Base-by-base conservation (phyloP, 1,140 invertebrate genomes). In the Glossosoma conforme region DNA sequence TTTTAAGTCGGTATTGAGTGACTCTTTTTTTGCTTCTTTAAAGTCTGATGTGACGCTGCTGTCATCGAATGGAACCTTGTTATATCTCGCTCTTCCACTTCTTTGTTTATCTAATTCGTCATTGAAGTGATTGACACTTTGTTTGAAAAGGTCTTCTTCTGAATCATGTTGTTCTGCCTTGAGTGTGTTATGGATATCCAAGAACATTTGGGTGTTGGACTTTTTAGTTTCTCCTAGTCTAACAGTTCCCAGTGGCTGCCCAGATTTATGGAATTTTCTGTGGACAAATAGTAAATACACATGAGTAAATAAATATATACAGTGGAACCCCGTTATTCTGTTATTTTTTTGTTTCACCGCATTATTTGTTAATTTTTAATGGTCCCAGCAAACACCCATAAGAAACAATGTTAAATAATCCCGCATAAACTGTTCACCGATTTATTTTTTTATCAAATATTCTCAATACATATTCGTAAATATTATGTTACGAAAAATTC, bases 261-360 rank as follows among this genome's bases (percentile, higher is more conserved):
- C 72, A 30, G 74, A 67, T 33, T 76, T 74, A 51, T 85, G 81
- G 45, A 83, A 82, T 62, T 79, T 78, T 15, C 84, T 86, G 61
- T 24, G 76, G 74, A 59, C 45, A 56, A 54, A 32, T 33, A 24
- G 36, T 24, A 46, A n/a, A 46, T 42, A n/a, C 15, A 35, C 6
- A 54, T 21, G 30, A 48, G n/a, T n/a, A n/a, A n/a, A n/a, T n/a
- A n/a, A n/a, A n/a, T n/a, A n/a, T n/a, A n/a, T n/a, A n/a, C n/a
- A n/a, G n/a, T n/a, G n/a, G n/a, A n/a, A n/a, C n/a, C n/a, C n/a
- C n/a, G n/a, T n/a, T n/a, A n/a, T n/a, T n/a, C n/a, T n/a, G n/a
- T n/a, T n/a, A n/a, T n/a, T n/a, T n/a, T n/a, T n/a, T n/a, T n/a
- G n/a, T n/a, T n/a, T n/a, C n/a, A n/a, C n/a, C n/a, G n/a, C n/a